A percentile compares a stretch with the other conserved stretches of the same genome.
These are phyloP conservation scores for Sturnus vulgaris DNA, from an alignment of 2,113 vertebrate genomes.

Conservation along the genomic window DNA sequence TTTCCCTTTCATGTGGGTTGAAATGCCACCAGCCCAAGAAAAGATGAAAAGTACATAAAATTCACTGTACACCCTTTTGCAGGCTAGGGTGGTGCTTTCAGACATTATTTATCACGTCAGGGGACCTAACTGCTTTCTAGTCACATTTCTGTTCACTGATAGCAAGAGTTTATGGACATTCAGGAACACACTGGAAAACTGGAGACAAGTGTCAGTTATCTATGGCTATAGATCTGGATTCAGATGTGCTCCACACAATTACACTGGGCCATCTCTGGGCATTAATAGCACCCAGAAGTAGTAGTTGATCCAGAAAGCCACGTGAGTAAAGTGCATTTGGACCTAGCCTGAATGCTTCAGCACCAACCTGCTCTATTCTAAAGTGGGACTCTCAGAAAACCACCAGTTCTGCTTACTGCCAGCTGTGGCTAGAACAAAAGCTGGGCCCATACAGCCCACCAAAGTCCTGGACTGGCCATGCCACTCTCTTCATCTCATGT, in stretches of 20 bases:
- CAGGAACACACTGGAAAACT: neutral
- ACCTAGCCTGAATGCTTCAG: neutral
- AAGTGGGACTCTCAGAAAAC: neutral
- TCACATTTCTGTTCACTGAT: neutral
- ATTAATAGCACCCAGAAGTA: neutral
- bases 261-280: neutral
- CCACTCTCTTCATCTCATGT: neutral
- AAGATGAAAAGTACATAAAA: neutral
- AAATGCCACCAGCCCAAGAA: neutral
- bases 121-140: neutral
- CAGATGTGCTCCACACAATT: neutral
- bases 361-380: neutral
- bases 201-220: neutral
- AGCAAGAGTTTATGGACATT: neutral
- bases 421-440: neutral
- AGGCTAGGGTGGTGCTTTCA: neutral
- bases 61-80: neutral
- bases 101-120: neutral
- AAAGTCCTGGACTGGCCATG: neutral
- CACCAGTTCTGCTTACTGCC: neutral
- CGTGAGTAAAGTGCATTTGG: accelerated
- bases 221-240: neutral
- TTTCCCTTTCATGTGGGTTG: neutral
- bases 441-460: neutral
- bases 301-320: accelerated